Evolutionary conservation across 35 echinoderm and acorn worm species (phyloP).

Genomic region (Heliocidaris erythrogramma): DNA sequence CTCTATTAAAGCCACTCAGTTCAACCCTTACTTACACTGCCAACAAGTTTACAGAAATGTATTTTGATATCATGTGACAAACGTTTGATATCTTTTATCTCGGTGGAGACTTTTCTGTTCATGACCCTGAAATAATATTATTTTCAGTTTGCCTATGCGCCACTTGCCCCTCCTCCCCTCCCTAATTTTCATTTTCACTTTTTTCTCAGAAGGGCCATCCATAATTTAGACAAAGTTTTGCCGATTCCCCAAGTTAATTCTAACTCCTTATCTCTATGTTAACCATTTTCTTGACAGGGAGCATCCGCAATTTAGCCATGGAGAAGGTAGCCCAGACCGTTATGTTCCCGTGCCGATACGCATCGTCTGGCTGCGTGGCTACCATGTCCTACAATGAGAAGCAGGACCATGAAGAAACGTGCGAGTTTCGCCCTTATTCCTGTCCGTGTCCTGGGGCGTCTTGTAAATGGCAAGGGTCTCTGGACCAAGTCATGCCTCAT

Average conservation of each 20-base stretch:
- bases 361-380: slow-evolving; percentile 77
- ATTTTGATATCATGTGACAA: too few relatives aligned
- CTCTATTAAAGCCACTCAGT: too few relatives aligned
- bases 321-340: slow-evolving; percentile 99
- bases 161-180: too few relatives aligned
- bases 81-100: too few relatives aligned
- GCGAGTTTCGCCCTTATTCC: slow-evolving; percentile 95
- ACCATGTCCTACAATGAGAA: slow-evolving; percentile 98
- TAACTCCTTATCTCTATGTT: neutral
- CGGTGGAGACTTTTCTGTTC: too few relatives aligned
- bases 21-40: too few relatives aligned
- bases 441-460: slow-evolving; percentile 91
- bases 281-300: slow-evolving; percentile 57
- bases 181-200: neutral
- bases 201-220: slow-evolving; percentile 58
- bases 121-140: too few relatives aligned
- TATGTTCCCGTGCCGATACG: slow-evolving; percentile 99
- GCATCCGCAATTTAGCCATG: slow-evolving; percentile 98
- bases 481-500: slow-evolving; percentile 97
- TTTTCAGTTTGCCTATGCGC: too few relatives aligned
- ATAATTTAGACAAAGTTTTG: slow-evolving; percentile 55
- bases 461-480: slow-evolving; percentile 96
- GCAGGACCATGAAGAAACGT: slow-evolving; percentile 87
- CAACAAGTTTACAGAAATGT: too few relatives aligned
- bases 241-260: neutral